Evolutionary conservation across 2,888 invertebrate genomes (phyloP).

Genomic region (Clepsis dumicolana): DNA sequence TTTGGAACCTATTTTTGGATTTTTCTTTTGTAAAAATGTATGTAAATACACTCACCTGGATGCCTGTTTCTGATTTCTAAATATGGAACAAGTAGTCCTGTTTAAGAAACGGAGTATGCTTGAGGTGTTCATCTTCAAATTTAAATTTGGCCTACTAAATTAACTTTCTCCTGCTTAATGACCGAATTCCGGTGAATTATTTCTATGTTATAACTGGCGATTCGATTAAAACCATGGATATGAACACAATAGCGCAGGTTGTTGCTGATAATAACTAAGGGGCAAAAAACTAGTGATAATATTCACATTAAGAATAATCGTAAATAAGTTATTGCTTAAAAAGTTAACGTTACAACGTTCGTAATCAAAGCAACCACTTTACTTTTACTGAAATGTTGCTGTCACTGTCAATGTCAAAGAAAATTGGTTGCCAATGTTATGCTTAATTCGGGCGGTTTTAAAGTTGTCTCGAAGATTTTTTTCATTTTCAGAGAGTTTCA

Average conservation of each 20-base stretch:
- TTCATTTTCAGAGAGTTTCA: background rate
- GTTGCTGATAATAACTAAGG: background rate
- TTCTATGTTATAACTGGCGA: slow-evolving; percentile 14
- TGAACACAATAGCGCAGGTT: background rate
- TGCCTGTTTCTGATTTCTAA: slow-evolving; percentile 46
- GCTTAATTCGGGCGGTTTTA: background rate
- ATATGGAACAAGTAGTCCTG: slow-evolving; percentile 51
- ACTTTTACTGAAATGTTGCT: slow-evolving; percentile 5
- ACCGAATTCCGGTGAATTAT: slow-evolving; percentile 54
- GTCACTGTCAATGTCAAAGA: slow-evolving; percentile 11
- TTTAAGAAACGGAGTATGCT: slow-evolving; percentile 54
- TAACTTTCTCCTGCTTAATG: slow-evolving; percentile 60
- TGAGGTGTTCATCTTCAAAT: slow-evolving; percentile 59
- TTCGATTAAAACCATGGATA: background rate
- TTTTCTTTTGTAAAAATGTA: slow-evolving; percentile 1
- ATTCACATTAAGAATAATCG: slow-evolving; percentile 1
- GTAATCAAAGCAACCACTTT: slow-evolving; percentile 14
- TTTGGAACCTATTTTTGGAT: background rate
- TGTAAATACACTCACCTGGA: slow-evolving; percentile 52
- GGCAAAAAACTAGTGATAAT: background rate
- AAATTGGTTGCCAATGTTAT: background rate
- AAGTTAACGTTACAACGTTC: slow-evolving; percentile 6
- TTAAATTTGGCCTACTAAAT: slow-evolving; percentile 46
- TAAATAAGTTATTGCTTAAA: background rate
- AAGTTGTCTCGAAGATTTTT: background rate